Base-by-base conservation (phyloP, 2,797 vertebrate genomes). In the Lagodon rhomboides region DNA sequence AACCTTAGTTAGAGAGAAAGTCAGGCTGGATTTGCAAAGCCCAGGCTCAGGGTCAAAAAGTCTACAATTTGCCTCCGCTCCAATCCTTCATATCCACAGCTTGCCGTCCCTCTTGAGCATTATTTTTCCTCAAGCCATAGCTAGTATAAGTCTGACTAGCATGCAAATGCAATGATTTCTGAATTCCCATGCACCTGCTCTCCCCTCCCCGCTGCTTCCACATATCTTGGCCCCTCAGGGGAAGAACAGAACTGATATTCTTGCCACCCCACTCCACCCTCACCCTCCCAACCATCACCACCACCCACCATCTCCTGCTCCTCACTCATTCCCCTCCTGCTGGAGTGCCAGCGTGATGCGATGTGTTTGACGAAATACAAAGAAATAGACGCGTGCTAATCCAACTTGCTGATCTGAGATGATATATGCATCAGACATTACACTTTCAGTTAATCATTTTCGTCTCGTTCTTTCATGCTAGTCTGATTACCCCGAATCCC, bases 181-280 rank as follows among this genome's bases (percentile, higher is more conserved):
- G 86, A 92, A 94, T 94, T 93, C 92, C 93, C 89, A 89, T 87
- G 91, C 92, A 95, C 94, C 94, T 95, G 94, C 91, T 93, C 83
- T 82, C 71, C 27, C 44, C 70, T 83, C 75, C 75, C 78, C 2
- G 11, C 79, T 84, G 65, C 75, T 89, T 89, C 53, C 77, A 75
- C 75, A 80, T 87, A 81, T 86, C 82, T 62, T 11, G 18, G 63
- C 66, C 84, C 85, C 85, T 83, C 56, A 77, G 85, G 88, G 84
- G 61, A 80, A 74, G 77, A 84, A 68, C 49, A 74, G 63, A 91
- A 86, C 79, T 75, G 78, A 90, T 87, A 73, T 80, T 80, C 73
- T 75, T 81, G 30, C 67, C 77, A 77, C 73, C 75, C 85, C 60
- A 49, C 58, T 25, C 62, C 55, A 61, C 73, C 58, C 71, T 77